A percentile compares a stretch with the other conserved stretches of the same genome.
These are phyloP conservation scores for Hydrochoerus hydrochaeris DNA, from an alignment of 2,113 vertebrate species.

Conservation along the genomic window DNA sequence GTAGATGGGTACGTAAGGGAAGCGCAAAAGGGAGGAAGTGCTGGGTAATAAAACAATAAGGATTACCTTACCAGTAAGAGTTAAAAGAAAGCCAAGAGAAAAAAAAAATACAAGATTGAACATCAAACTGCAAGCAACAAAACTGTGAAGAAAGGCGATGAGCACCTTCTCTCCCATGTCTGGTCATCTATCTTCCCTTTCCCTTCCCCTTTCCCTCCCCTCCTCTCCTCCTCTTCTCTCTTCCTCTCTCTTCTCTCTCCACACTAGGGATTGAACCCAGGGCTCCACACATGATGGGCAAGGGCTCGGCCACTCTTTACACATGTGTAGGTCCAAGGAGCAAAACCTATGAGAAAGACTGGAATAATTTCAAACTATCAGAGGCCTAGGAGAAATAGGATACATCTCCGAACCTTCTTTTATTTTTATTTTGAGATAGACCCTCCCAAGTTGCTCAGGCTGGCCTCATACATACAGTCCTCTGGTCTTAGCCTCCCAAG, in stretches of 20 bases:
- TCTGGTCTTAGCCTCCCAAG: neutral
- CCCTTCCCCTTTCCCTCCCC: no score
- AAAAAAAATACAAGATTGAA: conserved; percentile 23
- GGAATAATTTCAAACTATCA: neutral
- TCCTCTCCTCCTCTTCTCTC: neutral
- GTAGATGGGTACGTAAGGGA: neutral
- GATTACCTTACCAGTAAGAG: no score
- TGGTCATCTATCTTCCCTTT: neutral
- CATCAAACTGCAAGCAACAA: neutral
- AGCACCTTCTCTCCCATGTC: neutral
- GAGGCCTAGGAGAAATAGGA: neutral
- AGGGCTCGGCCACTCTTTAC: neutral
- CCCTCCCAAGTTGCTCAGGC: neutral
- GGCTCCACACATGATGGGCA: neutral
- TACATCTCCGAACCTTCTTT: neutral
- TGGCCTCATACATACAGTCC: neutral
- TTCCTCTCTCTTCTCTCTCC: neutral
- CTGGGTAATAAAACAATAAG: neutral
- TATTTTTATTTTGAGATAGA: neutral
- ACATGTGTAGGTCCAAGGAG: neutral
- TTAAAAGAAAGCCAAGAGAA: neutral
- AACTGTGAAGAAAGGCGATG: neutral
- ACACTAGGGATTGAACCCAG: neutral
- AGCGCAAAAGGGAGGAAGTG: neutral
- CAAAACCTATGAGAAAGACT: neutral